Base-by-base conservation (phyloP, 2,797 vertebrate genomes). In the Lepidocolaptes lacrymiger region DNA sequence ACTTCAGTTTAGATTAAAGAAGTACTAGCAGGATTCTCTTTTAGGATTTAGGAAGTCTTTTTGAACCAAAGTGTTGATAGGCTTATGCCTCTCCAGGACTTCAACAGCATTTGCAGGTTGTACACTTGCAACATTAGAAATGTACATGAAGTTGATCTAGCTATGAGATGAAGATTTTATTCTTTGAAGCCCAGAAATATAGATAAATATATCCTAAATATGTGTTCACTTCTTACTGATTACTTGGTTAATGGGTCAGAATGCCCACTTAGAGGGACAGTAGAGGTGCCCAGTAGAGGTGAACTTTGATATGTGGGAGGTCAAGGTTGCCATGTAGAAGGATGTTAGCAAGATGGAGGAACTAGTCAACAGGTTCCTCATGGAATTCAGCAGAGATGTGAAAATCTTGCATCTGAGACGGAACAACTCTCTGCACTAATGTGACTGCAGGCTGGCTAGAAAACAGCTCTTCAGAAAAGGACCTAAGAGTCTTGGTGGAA, bases 291-390 rank as follows among this genome's bases (percentile, higher is more conserved):
- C 14, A 46, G 28, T 3, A 52, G 63, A 51, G 7, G 9, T 14
- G 44, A 91, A 16, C 6, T 1, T 49, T 59, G 28, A 37, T n/a
- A 52, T 7, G 2, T n/a, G 4, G 8, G 21, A 56, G 2, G 18
- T 27, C 12, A 49, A 68, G 24, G 8, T 0, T 85, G 18, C 32
- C 6, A 3, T 18, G 1, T 51, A 83, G 26, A 58, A 62, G 17
- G n/a, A 62, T 6, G 2, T 51, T 13, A 63, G 22, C 28, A 59
- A 63, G 19, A 28, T 20, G 13, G 13, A 82, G 20, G 30, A 73
- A 64, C 16, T 2, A 78, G 20, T 4, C 14, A 68, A 32, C 24
- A 51, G 2, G 22, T 39, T 82, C 28, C 8, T 72, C 0, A 0
- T 22, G 17, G 74, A 79, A 54, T 69, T 90, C 54, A 41, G 5